Percentiles rank a stretch among this genome's conserved stretches.
phyloP scores from a whole-genome alignment of 1,140 invertebrate genomes.

The Argopecten irradians region DNA sequence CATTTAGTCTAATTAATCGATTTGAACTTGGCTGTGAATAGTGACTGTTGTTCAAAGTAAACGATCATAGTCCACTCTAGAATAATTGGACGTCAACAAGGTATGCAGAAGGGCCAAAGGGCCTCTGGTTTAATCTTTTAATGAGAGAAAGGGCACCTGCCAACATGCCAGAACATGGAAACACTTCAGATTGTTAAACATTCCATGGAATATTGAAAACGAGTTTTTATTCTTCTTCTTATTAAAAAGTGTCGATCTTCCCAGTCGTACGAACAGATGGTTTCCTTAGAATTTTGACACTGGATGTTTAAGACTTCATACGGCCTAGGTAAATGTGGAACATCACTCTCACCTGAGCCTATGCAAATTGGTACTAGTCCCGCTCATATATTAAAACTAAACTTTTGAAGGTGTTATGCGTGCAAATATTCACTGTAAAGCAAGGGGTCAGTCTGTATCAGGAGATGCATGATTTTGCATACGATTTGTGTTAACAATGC shows the following conservation, averaged over 20 bases:
- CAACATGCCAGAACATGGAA: background rate
- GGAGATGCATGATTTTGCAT: background rate
- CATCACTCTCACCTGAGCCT: background rate
- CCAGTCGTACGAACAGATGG: background rate
- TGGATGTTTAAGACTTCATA: background rate
- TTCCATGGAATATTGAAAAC: background rate
- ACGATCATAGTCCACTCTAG: background rate
- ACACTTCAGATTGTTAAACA: background rate
- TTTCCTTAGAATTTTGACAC: background rate
- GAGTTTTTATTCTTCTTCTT: background rate
- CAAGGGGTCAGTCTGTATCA: background rate
- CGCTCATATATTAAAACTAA: background rate
- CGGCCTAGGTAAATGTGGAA: background rate
- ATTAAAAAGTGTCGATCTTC: background rate
- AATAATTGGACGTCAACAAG: background rate
- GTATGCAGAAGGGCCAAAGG: background rate
- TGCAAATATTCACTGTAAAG: slow-evolving; percentile 2
- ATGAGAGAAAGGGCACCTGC: background rate
- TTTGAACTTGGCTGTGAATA: background rate
- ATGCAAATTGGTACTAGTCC: background rate
- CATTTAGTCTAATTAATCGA: slow-evolving; percentile 14
- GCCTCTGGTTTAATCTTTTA: background rate
- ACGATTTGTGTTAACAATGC: background rate
- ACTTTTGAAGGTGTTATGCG: background rate
- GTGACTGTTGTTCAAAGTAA: background rate